Percentiles rank a stretch among this genome's conserved stretches.
Conservation (phyloP, 2,797 vertebrate species). For the Rhinogobio ventralis region DNA sequence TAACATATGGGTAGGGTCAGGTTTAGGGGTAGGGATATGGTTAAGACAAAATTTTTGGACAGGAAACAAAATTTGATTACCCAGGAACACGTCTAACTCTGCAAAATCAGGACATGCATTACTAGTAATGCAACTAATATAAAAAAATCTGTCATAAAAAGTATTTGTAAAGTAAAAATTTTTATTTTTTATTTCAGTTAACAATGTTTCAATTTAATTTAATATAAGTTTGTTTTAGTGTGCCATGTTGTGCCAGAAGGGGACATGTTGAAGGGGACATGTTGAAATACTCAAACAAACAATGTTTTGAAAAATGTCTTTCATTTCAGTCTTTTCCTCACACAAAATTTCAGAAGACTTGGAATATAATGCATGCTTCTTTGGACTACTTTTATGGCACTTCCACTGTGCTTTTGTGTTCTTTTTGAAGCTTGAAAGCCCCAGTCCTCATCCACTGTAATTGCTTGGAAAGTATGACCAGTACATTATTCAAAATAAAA, state of each 20-base stretch:
- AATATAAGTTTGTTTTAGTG: too few species aligned
- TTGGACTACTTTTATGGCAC: constrained; percentile 2
- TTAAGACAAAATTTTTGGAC: background rate
- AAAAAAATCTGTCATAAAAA: background rate
- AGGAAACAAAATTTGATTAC: background rate
- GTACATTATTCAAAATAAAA: background rate
- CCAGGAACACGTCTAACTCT: too few species aligned
- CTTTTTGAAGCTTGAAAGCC: background rate
- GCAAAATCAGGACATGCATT: background rate
- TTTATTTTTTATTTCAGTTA: background rate
- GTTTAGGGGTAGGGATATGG: background rate
- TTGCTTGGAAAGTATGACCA: background rate
- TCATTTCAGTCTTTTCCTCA: background rate
- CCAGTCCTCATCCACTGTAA: background rate
- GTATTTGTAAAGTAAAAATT: background rate
- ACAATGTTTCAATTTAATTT: background rate
- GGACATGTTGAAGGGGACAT: background rate
- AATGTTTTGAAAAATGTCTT: constrained; percentile 9
- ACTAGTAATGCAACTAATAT: background rate
- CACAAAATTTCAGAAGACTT: constrained; percentile 4
- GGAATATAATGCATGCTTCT: background rate
- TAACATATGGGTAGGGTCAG: background rate
- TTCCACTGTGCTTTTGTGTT: background rate
- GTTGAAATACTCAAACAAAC: background rate
- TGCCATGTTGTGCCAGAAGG: too few species aligned